Conservation (phyloP, 92 coral and sea anemone genomes). For the Parazoanthus darwini region DNA sequence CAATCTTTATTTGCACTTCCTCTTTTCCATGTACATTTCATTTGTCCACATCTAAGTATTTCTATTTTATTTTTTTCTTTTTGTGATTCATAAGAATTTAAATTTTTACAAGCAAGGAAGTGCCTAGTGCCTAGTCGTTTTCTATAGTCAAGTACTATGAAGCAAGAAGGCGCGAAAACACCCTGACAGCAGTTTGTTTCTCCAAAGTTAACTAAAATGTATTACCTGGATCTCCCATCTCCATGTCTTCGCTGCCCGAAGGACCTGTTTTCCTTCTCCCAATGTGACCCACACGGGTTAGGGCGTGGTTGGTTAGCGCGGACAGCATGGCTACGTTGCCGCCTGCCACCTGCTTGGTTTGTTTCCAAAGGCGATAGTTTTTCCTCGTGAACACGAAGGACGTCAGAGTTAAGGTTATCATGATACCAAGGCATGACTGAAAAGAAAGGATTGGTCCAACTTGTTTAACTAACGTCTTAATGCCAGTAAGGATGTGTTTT, state of each 20-base stretch:
- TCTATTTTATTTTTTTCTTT: too few species aligned
- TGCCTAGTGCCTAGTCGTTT: too few species aligned
- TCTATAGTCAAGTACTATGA: too few species aligned
- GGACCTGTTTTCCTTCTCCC: background rate
- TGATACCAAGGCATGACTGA: conserved; percentile 33
- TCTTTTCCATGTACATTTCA: too few species aligned
- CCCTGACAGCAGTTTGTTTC: background rate
- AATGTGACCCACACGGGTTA: background rate
- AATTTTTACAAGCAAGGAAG: too few species aligned
- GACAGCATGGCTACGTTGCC: conserved; percentile 2
- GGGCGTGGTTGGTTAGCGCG: background rate
- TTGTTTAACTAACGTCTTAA: background rate
- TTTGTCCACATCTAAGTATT: too few species aligned
- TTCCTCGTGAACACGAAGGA: conserved; percentile 42
- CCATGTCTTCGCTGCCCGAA: background rate
- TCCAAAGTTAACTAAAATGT: background rate
- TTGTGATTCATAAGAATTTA: too few species aligned
- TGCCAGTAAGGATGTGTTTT: background rate
- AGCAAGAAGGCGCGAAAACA: too few species aligned
- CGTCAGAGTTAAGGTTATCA: conserved; percentile 18
- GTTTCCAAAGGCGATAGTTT: conserved; percentile 19
- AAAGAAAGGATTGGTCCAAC: background rate
- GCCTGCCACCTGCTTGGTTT: conserved; percentile 31
- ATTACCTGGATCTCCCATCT: conserved; percentile 28
- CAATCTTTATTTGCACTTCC: too few species aligned